A percentile compares a stretch with the other conserved stretches of the same genome.
phyloP scores from a whole-genome alignment of 2,113 vertebrate species.

The Sinocyclocheilus anshuiensis region DNA sequence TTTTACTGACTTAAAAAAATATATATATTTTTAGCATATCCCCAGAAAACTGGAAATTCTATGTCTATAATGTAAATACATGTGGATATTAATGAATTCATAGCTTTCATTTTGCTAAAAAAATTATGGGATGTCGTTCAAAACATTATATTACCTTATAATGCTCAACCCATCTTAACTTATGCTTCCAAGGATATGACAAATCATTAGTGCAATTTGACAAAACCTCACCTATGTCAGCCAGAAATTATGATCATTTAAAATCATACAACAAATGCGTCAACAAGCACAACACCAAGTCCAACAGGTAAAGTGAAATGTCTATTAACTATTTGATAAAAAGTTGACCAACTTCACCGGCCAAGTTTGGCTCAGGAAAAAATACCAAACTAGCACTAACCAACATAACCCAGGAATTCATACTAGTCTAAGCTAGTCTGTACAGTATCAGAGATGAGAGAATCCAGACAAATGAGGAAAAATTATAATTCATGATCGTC shows the following conservation, averaged over 20 bases:
- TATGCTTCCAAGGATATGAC: not conserved
- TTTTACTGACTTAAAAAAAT: not conserved
- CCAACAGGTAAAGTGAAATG: not conserved
- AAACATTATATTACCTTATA: not conserved
- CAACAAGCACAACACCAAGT: not conserved
- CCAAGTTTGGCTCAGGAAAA: not conserved
- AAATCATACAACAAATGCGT: not conserved
- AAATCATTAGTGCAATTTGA: not conserved
- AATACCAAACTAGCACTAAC: not conserved
- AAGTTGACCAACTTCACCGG: not conserved
- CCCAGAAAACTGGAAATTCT: not conserved
- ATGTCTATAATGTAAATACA: not conserved
- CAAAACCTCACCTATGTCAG: not conserved
- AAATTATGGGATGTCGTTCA: not conserved
- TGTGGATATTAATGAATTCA: not conserved
- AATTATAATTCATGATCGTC: too few species aligned
- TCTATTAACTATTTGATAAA: not conserved
- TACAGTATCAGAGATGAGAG: not conserved
- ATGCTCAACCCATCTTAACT: not conserved
- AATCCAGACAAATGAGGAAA: too few species aligned
- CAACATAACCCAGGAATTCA: not conserved
- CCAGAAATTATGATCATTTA: not conserved
- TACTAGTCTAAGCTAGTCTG: not conserved
- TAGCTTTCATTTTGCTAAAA: not conserved
- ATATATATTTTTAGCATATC: not conserved